Percentiles rank a stretch among this genome's conserved stretches.
Evolutionary conservation across 1,140 invertebrate genomes (phyloP).

Genomic region (Macrobrachium rosenbergii): DNA sequence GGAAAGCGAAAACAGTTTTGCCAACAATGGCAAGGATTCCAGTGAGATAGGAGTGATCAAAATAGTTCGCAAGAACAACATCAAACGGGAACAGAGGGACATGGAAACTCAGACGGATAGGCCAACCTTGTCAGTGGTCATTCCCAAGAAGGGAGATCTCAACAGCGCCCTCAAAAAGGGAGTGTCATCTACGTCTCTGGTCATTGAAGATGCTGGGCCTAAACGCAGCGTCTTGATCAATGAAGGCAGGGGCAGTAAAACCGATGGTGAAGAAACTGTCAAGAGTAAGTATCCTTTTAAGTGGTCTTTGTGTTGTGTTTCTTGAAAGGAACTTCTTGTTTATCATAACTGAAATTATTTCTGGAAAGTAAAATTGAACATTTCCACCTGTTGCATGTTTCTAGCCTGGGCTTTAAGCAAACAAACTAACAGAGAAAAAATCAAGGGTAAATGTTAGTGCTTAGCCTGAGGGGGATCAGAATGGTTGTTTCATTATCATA

Average conservation of each 20-base stretch:
- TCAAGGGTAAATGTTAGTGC: too few relatives aligned
- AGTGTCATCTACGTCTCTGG: background rate
- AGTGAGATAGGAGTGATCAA: constrained; percentile 31
- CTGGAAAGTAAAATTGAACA: too few relatives aligned
- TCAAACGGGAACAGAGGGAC: constrained; percentile 20
- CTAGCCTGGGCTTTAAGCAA: too few relatives aligned
- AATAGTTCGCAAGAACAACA: constrained; percentile 20
- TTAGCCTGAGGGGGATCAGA: too few relatives aligned
- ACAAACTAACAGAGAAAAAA: too few relatives aligned
- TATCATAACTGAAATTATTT: too few relatives aligned
- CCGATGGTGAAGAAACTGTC: constrained; percentile 60
- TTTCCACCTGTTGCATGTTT: too few relatives aligned
- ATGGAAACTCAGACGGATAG: constrained; percentile 33
- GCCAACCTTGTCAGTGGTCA: background rate
- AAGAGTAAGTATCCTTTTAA: constrained; percentile 44
- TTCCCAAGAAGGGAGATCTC: constrained; percentile 12
- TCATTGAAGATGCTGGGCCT: constrained; percentile 9
- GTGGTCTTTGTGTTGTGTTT: background rate
- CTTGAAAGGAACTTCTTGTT: too few relatives aligned
- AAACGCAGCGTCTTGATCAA: constrained; percentile 18
- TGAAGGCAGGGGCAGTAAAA: constrained; percentile 55
- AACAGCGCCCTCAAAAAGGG: constrained; percentile 14
- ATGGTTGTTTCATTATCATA: background rate
- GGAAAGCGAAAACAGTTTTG: background rate
- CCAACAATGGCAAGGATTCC: constrained; percentile 2